phyloP scores from a whole-genome alignment of 1,140 invertebrate genomes.

The Lepidurus packardi region DNA sequence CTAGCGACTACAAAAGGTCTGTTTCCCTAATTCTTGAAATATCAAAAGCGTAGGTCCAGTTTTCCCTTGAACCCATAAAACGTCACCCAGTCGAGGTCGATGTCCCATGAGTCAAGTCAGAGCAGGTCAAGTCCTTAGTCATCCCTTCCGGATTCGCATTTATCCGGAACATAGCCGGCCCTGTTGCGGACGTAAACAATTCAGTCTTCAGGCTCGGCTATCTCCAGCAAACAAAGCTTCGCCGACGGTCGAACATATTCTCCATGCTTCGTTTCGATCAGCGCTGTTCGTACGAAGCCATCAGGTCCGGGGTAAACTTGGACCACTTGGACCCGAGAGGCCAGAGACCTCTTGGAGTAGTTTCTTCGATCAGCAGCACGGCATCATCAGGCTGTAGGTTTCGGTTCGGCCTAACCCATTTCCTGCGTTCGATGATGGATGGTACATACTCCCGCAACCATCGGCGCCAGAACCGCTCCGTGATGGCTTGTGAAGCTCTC shows the following conservation, averaged over 20 bases:
- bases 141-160: too few species aligned
- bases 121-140: too few species aligned
- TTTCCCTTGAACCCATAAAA: too few species aligned
- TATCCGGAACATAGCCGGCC: too few species aligned
- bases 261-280: neutral
- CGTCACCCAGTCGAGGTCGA: too few species aligned
- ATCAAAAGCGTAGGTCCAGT: too few species aligned
- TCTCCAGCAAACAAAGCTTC: conserved; percentile 27
- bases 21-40: too few species aligned
- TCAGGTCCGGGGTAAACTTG: conserved; percentile 28
- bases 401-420: conserved; percentile 24
- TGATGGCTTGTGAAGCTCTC: conserved; percentile 25
- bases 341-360: conserved; percentile 34
- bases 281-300: conserved; percentile 25
- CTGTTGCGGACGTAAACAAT: too few species aligned
- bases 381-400: conserved; percentile 27
- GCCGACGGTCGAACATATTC: conserved; percentile 18
- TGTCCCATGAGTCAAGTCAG: too few species aligned
- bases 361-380: conserved; percentile 32
- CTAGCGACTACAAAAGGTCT: too few species aligned
- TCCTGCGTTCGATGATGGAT: conserved; percentile 22
- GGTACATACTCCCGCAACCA: conserved; percentile 33
- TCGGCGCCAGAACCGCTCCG: conserved; percentile 34
- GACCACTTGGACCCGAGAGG: conserved; percentile 27
- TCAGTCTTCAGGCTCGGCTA: too few species aligned